These are phyloP conservation scores for Numenius arquata DNA, from an alignment of 2,113 vertebrate species.

Conservation along the genomic window DNA sequence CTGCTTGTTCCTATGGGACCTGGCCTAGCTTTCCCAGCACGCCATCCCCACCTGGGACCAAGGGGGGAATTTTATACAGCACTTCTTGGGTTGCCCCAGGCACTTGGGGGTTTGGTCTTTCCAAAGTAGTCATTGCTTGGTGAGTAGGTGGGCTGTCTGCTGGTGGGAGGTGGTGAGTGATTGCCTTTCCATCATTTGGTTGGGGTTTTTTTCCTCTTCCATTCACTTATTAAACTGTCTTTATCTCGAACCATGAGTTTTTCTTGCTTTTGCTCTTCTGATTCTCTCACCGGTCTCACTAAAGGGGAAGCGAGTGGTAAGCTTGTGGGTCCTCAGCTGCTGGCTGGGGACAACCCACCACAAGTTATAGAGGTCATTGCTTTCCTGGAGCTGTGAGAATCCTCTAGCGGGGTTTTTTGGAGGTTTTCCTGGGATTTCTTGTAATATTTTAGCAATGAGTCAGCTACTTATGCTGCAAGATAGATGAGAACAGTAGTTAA, in stretches of 20 bases:
- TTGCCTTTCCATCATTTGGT: neutral
- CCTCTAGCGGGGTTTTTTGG: neutral
- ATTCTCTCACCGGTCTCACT: neutral
- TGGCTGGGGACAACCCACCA: neutral
- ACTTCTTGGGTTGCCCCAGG: neutral
- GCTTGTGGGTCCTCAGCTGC: neutral
- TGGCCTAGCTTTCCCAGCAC: neutral
- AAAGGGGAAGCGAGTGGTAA: neutral
- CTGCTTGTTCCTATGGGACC: neutral
- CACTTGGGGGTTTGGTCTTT: neutral
- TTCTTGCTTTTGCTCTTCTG: neutral
- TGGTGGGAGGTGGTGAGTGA: neutral
- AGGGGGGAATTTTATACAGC: neutral
- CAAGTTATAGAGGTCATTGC: neutral
- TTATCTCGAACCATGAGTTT: neutral
- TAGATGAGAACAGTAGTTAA: neutral
- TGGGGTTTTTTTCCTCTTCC: neutral
- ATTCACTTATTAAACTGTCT: neutral
- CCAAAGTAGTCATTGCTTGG: neutral
- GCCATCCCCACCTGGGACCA: neutral
- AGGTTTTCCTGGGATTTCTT: neutral
- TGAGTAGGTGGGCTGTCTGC: neutral
- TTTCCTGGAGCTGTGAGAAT: neutral
- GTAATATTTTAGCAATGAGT: neutral
- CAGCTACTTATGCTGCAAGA: neutral